These are phyloP conservation scores for Merodon equestris DNA, from an alignment of 2,888 invertebrate species.

Conservation along the genomic window DNA sequence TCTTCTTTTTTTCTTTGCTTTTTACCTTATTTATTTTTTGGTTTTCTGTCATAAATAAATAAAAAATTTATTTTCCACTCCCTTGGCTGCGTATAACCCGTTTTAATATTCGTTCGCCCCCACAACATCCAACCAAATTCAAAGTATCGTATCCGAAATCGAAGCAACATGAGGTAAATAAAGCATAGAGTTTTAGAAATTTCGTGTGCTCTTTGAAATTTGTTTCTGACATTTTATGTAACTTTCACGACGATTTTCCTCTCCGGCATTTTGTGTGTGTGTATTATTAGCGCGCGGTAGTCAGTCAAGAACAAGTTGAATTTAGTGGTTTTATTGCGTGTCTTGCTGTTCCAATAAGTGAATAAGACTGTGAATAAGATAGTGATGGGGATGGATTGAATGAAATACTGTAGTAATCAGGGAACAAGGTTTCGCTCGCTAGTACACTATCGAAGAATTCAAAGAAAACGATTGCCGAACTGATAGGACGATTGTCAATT, in stretches of 20 bases:
- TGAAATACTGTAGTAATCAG: neutral
- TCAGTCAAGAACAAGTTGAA: conserved; percentile 27
- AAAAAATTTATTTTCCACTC: no score
- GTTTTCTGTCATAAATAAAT: neutral
- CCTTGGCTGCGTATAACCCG: no score
- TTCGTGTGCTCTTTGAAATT: conserved; percentile 1
- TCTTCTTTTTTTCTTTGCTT: conserved; percentile 19
- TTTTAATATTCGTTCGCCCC: no score
- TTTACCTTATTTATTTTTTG: conserved; percentile 6
- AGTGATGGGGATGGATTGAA: neutral
- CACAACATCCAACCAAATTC: conserved; percentile 4
- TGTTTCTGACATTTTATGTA: conserved; percentile 50
- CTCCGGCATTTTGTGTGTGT: conserved; percentile 9
- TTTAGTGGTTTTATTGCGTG: conserved; percentile 17
- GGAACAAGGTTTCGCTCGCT: no score
- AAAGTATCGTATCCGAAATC: conserved; percentile 17
- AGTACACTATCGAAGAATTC: no score
- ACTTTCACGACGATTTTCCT: conserved; percentile 52
- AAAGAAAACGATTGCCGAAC: no score
- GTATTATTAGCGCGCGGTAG: conserved; percentile 45
- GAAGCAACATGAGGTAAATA: conserved; percentile 59
- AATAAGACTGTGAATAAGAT: conserved; percentile 20
- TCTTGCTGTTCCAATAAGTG: conserved; percentile 34
- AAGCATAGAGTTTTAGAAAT: conserved; percentile 22
- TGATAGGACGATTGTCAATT: no score